Conservation (phyloP, 2,888 invertebrate species). For the Thereva nobilitata region DNA sequence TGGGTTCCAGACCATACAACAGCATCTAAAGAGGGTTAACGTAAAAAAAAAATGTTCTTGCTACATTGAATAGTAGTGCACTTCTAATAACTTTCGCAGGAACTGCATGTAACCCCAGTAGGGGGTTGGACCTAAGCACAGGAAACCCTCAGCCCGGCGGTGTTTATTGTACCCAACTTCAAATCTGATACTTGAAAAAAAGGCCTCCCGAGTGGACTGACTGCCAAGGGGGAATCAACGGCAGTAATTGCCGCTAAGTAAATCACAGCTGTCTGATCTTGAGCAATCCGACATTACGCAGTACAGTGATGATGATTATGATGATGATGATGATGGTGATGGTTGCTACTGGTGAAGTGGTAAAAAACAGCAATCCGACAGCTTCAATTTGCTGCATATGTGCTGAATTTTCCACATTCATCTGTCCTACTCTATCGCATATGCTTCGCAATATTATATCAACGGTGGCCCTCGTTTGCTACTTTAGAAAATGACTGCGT, state of each 20-base stretch:
- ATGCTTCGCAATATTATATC: background rate
- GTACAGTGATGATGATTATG: no score
- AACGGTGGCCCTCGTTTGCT: conserved; percentile 9
- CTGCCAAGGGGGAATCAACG: conserved; percentile 13
- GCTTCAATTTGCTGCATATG: conserved; percentile 30
- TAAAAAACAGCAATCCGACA: conserved; percentile 21
- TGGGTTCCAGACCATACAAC: background rate
- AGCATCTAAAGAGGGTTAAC: conserved; percentile 7
- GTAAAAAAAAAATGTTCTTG: background rate
- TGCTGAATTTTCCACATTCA: conserved; percentile 5
- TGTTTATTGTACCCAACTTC: conserved; percentile 31
- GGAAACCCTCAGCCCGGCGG: conserved; percentile 24
- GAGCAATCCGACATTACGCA: background rate
- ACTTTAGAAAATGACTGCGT: conserved; percentile 3
- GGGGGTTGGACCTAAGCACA: conserved; percentile 20
- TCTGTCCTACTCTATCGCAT: background rate
- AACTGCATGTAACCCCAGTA: background rate
- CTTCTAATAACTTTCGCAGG: conserved; percentile 6
- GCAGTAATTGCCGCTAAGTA: conserved; percentile 22
- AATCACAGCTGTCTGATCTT: conserved; percentile 30
- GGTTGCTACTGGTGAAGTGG: background rate
- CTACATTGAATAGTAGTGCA: background rate
- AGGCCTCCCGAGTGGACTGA: conserved; percentile 23
- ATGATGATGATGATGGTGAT: no score
- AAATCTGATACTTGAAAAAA: conserved; percentile 33